phyloP scores from a whole-genome alignment of 2,888 invertebrate species.

The Drepana falcataria region DNA sequence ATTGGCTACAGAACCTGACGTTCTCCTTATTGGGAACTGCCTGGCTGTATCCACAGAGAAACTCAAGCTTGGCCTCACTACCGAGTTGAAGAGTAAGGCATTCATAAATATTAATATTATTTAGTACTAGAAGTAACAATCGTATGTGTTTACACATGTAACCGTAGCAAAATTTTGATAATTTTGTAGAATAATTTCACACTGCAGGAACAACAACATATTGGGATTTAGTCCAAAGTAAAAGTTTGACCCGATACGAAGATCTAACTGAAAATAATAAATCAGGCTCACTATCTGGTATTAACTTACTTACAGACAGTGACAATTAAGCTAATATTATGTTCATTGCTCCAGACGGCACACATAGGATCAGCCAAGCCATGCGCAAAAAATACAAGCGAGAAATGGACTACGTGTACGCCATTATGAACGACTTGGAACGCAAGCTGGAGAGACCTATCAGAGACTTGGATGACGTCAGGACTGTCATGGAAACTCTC shows the following conservation, averaged over 20 bases:
- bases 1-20: conserved; percentile 85
- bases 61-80: conserved; percentile 90
- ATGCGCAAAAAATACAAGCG: conserved; percentile 93
- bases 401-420: conserved; percentile 96
- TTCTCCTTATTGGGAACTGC: conserved; percentile 84
- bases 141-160: too few relatives aligned
- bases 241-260: too few relatives aligned
- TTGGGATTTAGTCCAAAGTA: too few relatives aligned
- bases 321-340: not conserved
- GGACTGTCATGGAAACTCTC: conserved; percentile 95
- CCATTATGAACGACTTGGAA: conserved; percentile 94
- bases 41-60: conserved; percentile 89
- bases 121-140: too few relatives aligned
- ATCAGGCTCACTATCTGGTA: too few relatives aligned
- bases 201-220: too few relatives aligned
- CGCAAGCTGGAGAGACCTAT: conserved; percentile 92
- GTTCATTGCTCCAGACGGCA: conserved; percentile 75
- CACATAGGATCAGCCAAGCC: conserved; percentile 89
- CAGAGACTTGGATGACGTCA: conserved; percentile 94
- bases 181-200: too few relatives aligned
- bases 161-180: too few relatives aligned
- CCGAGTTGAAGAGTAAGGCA: conserved; percentile 85
- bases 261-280: too few relatives aligned
- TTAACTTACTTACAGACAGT: too few relatives aligned
- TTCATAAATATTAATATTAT: too few relatives aligned